Percentiles rank a stretch among this genome's conserved stretches.
These are phyloP conservation scores for Plusia festucae DNA, from an alignment of 2,888 invertebrate genomes.

Conservation along the genomic window DNA sequence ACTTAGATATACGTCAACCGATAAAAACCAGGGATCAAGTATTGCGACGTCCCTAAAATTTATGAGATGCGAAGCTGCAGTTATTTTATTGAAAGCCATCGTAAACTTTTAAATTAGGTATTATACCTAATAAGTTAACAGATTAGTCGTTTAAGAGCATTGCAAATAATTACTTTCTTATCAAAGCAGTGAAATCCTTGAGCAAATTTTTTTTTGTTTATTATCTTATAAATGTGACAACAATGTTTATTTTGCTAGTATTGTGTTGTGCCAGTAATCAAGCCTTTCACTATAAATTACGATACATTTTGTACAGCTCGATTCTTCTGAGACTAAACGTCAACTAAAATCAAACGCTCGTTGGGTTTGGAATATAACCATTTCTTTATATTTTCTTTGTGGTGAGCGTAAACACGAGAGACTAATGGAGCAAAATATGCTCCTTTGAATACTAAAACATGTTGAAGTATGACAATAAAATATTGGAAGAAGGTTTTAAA, in stretches of 20 bases:
- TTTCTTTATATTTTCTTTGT: neutral
- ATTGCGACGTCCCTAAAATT: slow-evolving; percentile 65
- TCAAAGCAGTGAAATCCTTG: slow-evolving; percentile 10
- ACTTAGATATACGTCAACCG: slow-evolving; percentile 46
- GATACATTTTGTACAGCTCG: neutral
- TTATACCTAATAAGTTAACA: slow-evolving; percentile 40
- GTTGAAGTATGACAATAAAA: neutral
- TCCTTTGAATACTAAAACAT: neutral
- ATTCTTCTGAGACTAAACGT: neutral
- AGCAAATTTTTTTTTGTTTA: neutral
- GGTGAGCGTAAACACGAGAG: neutral
- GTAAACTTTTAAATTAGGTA: slow-evolving; percentile 59
- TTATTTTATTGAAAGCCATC: slow-evolving; percentile 59
- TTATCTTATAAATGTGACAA: neutral
- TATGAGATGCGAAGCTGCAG: slow-evolving; percentile 57
- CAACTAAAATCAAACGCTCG: slow-evolving; percentile 1
- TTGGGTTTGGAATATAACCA: neutral
- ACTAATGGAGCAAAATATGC: neutral
- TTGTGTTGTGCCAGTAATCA: neutral
- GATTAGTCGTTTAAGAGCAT: slow-evolving; percentile 37
- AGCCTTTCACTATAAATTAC: neutral
- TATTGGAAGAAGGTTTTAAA: neutral
- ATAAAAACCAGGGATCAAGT: slow-evolving; percentile 68
- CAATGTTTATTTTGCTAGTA: neutral
- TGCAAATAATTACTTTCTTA: slow-evolving; percentile 29